Percentiles rank a stretch among this genome's conserved stretches.
phyloP scores from a whole-genome alignment of 2,113 vertebrate genomes.

The Quiscalus mexicanus region DNA sequence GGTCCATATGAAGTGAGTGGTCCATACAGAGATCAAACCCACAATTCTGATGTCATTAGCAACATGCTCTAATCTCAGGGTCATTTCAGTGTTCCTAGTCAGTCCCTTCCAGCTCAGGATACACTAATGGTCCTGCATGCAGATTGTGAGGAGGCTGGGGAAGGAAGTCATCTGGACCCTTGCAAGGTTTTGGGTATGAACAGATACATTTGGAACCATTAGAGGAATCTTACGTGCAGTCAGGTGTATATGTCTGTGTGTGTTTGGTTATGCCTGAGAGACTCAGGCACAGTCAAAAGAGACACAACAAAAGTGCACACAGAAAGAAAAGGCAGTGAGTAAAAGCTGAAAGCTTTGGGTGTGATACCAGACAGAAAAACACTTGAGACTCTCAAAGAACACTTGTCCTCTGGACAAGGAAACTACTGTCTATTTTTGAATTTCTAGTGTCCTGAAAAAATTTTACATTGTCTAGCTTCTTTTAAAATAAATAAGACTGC shows the following conservation, averaged over 20 bases:
- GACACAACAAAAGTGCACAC: background rate
- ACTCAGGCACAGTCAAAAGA: background rate
- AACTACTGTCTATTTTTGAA: background rate
- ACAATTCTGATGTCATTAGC: background rate
- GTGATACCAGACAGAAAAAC: background rate
- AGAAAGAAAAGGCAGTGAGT: background rate
- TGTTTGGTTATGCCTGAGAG: background rate
- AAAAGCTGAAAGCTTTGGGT: background rate
- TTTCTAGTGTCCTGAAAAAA: background rate
- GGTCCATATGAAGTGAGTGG: background rate
- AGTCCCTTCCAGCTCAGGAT: background rate
- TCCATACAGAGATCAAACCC: background rate
- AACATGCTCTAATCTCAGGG: background rate
- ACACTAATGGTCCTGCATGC: background rate
- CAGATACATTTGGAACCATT: too few species aligned
- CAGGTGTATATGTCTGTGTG: rapidly evolving
- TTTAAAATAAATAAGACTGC: background rate
- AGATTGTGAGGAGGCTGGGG: background rate
- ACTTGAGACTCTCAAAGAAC: background rate
- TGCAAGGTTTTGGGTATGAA: background rate
- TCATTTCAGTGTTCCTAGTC: background rate
- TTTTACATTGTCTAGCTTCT: background rate
- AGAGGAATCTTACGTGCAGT: background rate
- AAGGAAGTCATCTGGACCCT: background rate
- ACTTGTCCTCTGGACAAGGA: background rate